A percentile compares a stretch with the other conserved stretches of the same genome.
Conservation (phyloP, 2,888 invertebrate genomes). For the Achlya flavicornis region DNA sequence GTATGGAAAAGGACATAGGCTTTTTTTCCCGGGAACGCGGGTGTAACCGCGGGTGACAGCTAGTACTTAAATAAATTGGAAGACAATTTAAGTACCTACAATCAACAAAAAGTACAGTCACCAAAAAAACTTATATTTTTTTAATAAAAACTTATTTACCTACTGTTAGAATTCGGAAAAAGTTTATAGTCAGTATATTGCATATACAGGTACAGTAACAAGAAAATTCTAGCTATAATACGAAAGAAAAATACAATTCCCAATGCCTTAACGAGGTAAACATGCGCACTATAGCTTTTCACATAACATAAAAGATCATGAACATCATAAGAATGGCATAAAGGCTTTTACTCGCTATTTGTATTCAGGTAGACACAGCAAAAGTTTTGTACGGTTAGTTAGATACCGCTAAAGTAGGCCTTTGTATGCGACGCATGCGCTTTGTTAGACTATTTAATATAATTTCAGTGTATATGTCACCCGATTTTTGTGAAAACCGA, state of each 20-base stretch:
- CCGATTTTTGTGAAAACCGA: too few relatives aligned
- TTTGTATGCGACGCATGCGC: slow-evolving; percentile 14
- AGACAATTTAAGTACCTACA: too few relatives aligned
- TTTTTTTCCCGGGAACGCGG: too few relatives aligned
- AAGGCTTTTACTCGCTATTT: slow-evolving; percentile 26
- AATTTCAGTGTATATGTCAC: neutral
- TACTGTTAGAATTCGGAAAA: neutral
- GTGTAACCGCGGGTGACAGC: too few relatives aligned
- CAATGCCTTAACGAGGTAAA: neutral
- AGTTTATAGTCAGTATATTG: neutral
- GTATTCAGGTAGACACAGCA: slow-evolving; percentile 22
- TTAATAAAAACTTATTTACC: too few relatives aligned
- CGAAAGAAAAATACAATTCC: neutral
- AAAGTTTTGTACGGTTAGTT: slow-evolving; percentile 22
- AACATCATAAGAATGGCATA: slow-evolving; percentile 18
- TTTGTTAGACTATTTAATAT: neutral
- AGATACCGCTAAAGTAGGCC: slow-evolving; percentile 10
- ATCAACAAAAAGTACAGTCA: too few relatives aligned
- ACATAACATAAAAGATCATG: slow-evolving; percentile 27
- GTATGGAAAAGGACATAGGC: too few relatives aligned
- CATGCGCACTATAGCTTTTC: neutral
- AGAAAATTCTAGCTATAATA: neutral
- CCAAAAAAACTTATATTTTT: too few relatives aligned
- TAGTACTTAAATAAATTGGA: too few relatives aligned
- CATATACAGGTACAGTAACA: neutral